A percentile compares a stretch with the other conserved stretches of the same genome.
phyloP scores from a whole-genome alignment of 1,140 invertebrate genomes.

The Scaptomyza pallida region DNA sequence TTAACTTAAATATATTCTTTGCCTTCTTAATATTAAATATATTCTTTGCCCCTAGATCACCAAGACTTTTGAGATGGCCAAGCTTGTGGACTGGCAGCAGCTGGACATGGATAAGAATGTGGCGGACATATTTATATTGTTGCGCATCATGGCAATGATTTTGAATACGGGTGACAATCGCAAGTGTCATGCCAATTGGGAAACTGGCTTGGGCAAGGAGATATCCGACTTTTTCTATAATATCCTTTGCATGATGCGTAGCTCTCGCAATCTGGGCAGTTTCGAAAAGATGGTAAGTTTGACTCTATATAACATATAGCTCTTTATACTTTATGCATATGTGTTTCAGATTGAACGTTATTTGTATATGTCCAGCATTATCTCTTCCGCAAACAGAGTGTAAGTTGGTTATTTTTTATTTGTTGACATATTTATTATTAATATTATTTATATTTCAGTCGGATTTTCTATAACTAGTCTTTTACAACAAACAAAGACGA shows the following conservation, averaged over 20 bases:
- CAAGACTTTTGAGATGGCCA: slow-evolving; percentile 10
- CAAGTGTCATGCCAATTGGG: not conserved
- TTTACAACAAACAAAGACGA: no score
- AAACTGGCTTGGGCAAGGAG: not conserved
- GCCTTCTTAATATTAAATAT: not conserved
- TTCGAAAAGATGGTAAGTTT: slow-evolving; percentile 35
- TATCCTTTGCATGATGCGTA: slow-evolving; percentile 5
- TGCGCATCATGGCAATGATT: slow-evolving; percentile 20
- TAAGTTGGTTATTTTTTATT: no score
- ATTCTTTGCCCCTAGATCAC: slow-evolving; percentile 6
- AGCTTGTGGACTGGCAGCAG: slow-evolving; percentile 20
- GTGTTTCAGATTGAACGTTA: no score
- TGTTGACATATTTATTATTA: no score
- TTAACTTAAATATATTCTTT: not conserved
- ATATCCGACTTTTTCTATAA: slow-evolving; percentile 22
- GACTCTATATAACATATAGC: no score
- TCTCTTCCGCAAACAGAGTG: no score
- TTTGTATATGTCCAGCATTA: no score
- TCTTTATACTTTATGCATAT: no score
- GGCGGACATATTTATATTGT: slow-evolving; percentile 16
- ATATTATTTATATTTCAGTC: no score
- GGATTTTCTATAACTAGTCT: no score
- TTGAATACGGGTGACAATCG: slow-evolving; percentile 16
- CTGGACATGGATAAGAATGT: not conserved
- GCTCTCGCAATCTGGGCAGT: not conserved